A percentile compares a stretch with the other conserved stretches of the same genome.
Evolutionary conservation across 2,113 vertebrate species (phyloP).

Genomic region (Pedetes capensis): DNA sequence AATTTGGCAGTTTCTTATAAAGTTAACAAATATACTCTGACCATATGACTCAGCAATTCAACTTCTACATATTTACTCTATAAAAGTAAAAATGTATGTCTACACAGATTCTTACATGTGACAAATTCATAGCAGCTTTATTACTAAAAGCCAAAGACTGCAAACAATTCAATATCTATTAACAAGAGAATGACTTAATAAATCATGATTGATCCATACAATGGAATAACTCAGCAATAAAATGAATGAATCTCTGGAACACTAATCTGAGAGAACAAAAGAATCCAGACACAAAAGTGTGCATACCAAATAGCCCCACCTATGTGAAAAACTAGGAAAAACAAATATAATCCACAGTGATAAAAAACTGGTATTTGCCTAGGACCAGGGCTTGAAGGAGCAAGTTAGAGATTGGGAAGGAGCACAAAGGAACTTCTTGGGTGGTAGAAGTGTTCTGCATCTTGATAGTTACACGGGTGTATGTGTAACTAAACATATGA

Average conservation of each 20-base stretch:
- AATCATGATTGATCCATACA: neutral
- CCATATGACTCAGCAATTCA: neutral
- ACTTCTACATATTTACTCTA: neutral
- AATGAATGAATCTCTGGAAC: neutral
- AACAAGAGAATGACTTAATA: neutral
- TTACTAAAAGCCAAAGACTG: neutral
- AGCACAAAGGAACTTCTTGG: neutral
- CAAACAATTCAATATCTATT: neutral
- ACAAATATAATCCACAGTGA: neutral
- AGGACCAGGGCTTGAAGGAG: neutral
- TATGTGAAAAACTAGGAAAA: neutral
- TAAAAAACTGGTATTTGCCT: neutral
- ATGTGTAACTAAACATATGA: no score
- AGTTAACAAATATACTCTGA: neutral
- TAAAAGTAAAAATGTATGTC: neutral
- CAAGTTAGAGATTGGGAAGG: neutral
- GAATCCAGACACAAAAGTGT: neutral
- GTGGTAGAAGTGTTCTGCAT: neutral
- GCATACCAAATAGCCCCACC: neutral
- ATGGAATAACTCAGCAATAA: neutral
- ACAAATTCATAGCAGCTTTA: neutral
- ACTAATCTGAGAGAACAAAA: neutral
- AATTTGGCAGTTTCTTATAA: neutral
- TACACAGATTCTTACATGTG: neutral
- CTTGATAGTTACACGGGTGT: neutral